Percentiles rank a stretch among this genome's conserved stretches.
phyloP scores from a whole-genome alignment of 2,113 vertebrate genomes.

The Leptobrachium leishanense region DNA sequence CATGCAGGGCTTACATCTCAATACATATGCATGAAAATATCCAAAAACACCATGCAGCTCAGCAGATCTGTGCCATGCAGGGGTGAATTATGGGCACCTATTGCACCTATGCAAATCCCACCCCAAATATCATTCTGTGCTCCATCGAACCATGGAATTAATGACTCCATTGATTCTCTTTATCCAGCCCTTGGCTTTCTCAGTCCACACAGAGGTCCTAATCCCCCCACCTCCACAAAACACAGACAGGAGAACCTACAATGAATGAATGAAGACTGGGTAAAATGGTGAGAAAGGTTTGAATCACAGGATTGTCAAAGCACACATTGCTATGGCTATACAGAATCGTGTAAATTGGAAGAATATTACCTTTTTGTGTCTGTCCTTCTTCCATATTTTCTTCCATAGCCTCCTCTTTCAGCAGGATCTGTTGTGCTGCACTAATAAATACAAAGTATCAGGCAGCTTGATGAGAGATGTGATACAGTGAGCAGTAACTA shows the following conservation, averaged over 20 bases:
- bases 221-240: constrained; percentile 55
- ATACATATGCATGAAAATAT: background rate
- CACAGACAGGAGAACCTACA: constrained; percentile 72
- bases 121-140: constrained; percentile 51
- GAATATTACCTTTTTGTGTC: constrained; percentile 90
- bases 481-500: constrained; percentile 65
- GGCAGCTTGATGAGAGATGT: constrained; percentile 70
- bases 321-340: too few relatives aligned
- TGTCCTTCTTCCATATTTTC: constrained; percentile 98
- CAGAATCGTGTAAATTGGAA: too few relatives aligned
- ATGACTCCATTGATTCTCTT: constrained; percentile 61
- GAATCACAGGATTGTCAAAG: background rate
- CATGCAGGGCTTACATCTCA: background rate
- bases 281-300: constrained; percentile 64
- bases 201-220: constrained; percentile 55
- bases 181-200: constrained; percentile 54
- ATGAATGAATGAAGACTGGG: constrained; percentile 77
- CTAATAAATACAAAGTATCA: constrained; percentile 60
- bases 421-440: constrained; percentile 60
- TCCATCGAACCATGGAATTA: constrained; percentile 58
- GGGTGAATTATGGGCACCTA: constrained; percentile 20
- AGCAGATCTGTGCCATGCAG: background rate
- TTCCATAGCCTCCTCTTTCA: constrained; percentile 86
- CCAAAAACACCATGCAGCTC: background rate
- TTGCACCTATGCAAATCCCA: constrained; percentile 49